Evolutionary conservation across 1,140 invertebrate species (phyloP).

Genomic region (Caenorhabditis elegans): WBcel235 BX284606.5:9470001-9470500

Average conservation of each 20-base stretch:
- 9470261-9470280: conserved; percentile 12
- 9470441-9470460: too few species aligned
- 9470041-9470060: not conserved
- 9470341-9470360: conserved; percentile 4
- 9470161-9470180: conserved; percentile 9
- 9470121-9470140: not conserved
- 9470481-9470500: too few species aligned
- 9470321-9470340: conserved; percentile 17
- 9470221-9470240: conserved; percentile 16
- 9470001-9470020: too few species aligned
- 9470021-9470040: not conserved
- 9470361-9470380: not conserved
- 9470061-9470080: not conserved
- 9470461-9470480: too few species aligned
- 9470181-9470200: not conserved
- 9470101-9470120: not conserved
- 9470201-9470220: not conserved
- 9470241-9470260: not conserved
- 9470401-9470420: not conserved
- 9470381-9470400: conserved; percentile 13
- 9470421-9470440: too few species aligned
- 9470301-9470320: conserved; percentile 11
- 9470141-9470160: not conserved
- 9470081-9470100: not conserved
- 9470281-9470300: conserved; percentile 28